Evolutionary conservation across 2,797 vertebrate genomes (phyloP).

Genomic region (Gila robusta): DNA sequence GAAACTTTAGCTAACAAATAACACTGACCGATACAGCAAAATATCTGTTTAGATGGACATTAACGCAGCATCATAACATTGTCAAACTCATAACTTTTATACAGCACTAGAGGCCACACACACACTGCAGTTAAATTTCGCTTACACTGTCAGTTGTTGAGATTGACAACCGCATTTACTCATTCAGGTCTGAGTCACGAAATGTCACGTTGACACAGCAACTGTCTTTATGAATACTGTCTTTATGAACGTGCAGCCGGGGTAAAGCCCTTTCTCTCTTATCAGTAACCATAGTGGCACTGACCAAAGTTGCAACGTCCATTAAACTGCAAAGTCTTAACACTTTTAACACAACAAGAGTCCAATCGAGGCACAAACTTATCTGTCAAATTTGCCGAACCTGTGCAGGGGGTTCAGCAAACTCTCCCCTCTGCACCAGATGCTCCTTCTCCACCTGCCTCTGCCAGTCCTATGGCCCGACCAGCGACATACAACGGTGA

Average conservation of each 20-base stretch:
- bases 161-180: not conserved
- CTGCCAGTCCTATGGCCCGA: too few relatives aligned
- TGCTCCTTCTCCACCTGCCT: too few relatives aligned
- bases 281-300: too few relatives aligned
- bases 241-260: too few relatives aligned
- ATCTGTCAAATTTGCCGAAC: not conserved
- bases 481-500: too few relatives aligned
- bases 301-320: not conserved
- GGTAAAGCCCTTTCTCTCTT: too few relatives aligned
- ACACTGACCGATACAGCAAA: not conserved
- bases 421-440: too few relatives aligned
- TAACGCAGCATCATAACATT: too few relatives aligned
- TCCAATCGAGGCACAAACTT: not conserved
- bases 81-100: not conserved
- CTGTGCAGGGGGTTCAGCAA: too few relatives aligned
- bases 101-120: not conserved
- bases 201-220: too few relatives aligned
- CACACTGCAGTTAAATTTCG: not conserved
- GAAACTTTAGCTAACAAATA: not conserved
- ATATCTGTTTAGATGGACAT: not conserved
- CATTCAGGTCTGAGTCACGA: too few relatives aligned
- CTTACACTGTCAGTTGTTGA: not conserved
- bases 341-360: not conserved
- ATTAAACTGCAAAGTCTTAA: not conserved
- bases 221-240: too few relatives aligned